These are phyloP conservation scores for Meles meles DNA, from an alignment of 2,113 vertebrate species.

Conservation along the genomic window DNA sequence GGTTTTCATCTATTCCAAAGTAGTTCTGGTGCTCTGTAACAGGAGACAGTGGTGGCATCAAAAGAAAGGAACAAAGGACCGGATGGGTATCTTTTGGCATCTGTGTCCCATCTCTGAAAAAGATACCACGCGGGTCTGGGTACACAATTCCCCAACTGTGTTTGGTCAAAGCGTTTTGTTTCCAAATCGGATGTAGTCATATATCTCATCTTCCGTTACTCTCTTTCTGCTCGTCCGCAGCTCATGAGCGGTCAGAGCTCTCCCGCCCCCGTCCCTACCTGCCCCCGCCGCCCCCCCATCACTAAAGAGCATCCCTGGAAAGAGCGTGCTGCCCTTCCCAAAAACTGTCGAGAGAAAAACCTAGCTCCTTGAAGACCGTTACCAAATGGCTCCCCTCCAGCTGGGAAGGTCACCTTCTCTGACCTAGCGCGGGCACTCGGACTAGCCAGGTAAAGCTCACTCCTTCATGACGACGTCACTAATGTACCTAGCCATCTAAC, in stretches of 20 bases:
- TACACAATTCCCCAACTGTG: accelerated
- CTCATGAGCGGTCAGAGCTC: background rate
- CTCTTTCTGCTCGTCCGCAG: background rate
- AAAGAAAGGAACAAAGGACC: constrained; percentile 21
- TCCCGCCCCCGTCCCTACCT: background rate
- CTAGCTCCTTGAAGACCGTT: accelerated
- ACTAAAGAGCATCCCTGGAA: background rate
- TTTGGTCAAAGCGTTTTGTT: background rate
- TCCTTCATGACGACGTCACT: background rate
- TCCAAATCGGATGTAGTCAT: background rate
- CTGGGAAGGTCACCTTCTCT: background rate
- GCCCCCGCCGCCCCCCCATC: background rate
- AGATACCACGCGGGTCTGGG: accelerated
- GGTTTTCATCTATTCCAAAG: constrained; percentile 95
- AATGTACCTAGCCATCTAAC: background rate
- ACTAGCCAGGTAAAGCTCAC: background rate
- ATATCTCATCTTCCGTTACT: background rate
- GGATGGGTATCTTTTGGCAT: background rate
- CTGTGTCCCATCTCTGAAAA: background rate
- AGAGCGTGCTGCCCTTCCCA: background rate
- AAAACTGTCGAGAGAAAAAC: background rate
- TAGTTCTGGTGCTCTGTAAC: constrained; percentile 95
- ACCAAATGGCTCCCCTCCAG: background rate
- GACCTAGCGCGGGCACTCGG: background rate
- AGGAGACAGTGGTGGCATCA: constrained; percentile 3